Evolutionary conservation across 2,113 vertebrate genomes (phyloP), one percentile per base, ranked within the genome.

Genomic region (Bagarius yarrelli): DNA sequence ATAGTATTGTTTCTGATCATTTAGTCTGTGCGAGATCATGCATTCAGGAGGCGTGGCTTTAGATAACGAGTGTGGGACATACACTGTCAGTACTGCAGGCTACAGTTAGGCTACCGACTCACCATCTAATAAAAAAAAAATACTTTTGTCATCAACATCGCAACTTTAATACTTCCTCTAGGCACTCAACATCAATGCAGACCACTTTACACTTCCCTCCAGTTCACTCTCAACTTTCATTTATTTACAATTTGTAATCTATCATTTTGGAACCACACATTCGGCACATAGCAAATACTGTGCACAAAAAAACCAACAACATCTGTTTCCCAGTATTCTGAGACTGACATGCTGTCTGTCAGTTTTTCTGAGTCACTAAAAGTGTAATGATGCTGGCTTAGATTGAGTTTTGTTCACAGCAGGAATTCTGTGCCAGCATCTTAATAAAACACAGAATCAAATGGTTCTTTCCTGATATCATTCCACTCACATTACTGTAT

Each of bases 361-460:
- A 61, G 12, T 40, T 69, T 56, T 67, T 79, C 63, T 67, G 61
- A 53, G 34, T 66, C 63, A 53, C 36, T 69, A 25, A 69, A 57
- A 57, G 19, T 21, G 64, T 40, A 66, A 12, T 40, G 34, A 36
- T 79, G 64, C 52, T 55, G 77, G 77, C n/a, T 56, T 55, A 66
- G 53, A 57, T 69, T 52, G 32, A 52, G 15, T 67, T 78, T 34
- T 55, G 61, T 78, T 78, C 77, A 69, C 64, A 70, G 67, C 32
- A 56, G 64, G 40, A 19, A 63, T 44, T 77, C 18, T 8, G 19
- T 50, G 40, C 21, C 52, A 79, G 34, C 34, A 40, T 13, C 50
- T 55, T 66, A 69, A 69, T 69, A 79, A 79, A 56, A 67, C 76
- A 25, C 23, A 59, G 34, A 36, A 69, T 79, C 52, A 44, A 79